phyloP scores from a whole-genome alignment of 1,140 invertebrate genomes.

The Glossosoma conforme region DNA sequence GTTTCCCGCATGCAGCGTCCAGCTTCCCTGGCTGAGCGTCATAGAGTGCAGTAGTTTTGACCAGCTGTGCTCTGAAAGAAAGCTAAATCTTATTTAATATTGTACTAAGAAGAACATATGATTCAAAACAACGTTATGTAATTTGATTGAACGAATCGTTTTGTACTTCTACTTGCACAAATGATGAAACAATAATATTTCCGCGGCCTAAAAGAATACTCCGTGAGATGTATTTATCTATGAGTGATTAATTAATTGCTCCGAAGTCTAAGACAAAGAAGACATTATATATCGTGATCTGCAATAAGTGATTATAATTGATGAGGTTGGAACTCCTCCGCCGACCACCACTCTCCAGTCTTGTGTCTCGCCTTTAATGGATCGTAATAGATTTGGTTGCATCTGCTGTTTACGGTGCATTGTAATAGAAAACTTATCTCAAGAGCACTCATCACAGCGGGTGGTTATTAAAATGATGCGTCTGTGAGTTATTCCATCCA shows the following conservation, averaged over 20 bases:
- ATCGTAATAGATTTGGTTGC: slow-evolving; percentile 28
- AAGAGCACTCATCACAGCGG: slow-evolving; percentile 15
- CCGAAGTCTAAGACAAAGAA: neutral
- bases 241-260: neutral
- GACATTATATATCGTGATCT: slow-evolving; percentile 2
- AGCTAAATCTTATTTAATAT: too few relatives aligned
- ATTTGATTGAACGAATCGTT: too few relatives aligned
- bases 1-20: too few relatives aligned
- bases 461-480: slow-evolving; percentile 2
- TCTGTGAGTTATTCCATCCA: neutral
- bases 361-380: slow-evolving; percentile 4
- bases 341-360: neutral
- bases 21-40: too few relatives aligned
- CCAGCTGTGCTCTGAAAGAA: too few relatives aligned
- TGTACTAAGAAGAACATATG: too few relatives aligned
- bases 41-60: too few relatives aligned
- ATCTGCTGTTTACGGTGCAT: slow-evolving; percentile 8
- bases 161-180: too few relatives aligned
- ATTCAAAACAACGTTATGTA: too few relatives aligned
- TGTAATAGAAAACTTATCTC: neutral
- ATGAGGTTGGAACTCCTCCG: neutral
- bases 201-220: too few relatives aligned
- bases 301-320: neutral
- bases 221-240: too few relatives aligned
- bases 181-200: too few relatives aligned